Conservation (phyloP, 2,888 invertebrate species). For the Eupithecia tripunctaria region DNA sequence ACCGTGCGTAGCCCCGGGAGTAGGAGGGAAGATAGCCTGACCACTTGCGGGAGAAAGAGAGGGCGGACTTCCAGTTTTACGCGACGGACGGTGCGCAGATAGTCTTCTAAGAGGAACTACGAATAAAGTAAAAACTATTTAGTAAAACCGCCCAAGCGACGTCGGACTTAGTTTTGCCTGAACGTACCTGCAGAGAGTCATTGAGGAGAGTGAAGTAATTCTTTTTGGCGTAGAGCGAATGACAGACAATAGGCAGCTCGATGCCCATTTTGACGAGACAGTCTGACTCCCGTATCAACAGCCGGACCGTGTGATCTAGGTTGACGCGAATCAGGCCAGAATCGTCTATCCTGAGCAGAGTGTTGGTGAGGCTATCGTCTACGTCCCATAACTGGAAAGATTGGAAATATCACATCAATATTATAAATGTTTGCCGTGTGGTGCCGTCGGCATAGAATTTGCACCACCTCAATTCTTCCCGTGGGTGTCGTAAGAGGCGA, state of each 20-base stretch:
- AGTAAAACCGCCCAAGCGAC: too few relatives aligned
- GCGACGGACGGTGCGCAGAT: slow-evolving; percentile 87
- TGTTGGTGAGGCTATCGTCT: slow-evolving; percentile 86
- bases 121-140: not conserved
- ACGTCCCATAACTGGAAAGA: slow-evolving; percentile 85
- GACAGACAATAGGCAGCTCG: slow-evolving; percentile 92
- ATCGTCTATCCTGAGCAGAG: slow-evolving; percentile 86
- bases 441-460: too few relatives aligned
- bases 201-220: slow-evolving; percentile 90
- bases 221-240: slow-evolving; percentile 90
- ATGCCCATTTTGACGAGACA: slow-evolving; percentile 92
- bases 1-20: slow-evolving; percentile 92
- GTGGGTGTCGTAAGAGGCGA: too few relatives aligned
- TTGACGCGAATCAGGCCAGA: slow-evolving; percentile 89
- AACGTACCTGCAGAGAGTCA: slow-evolving; percentile 88
- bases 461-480: too few relatives aligned
- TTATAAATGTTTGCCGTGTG: too few relatives aligned
- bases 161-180: too few relatives aligned
- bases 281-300: slow-evolving; percentile 93
- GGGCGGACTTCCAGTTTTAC: slow-evolving; percentile 96
- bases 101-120: slow-evolving; percentile 91
- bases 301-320: slow-evolving; percentile 89
- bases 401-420: not conserved
- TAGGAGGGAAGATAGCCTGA: slow-evolving; percentile 91
- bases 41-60: slow-evolving; percentile 93